These are phyloP conservation scores for Tragelaphus buxtoni DNA, from an alignment of 2,113 vertebrate genomes.

Conservation along the genomic window DNA sequence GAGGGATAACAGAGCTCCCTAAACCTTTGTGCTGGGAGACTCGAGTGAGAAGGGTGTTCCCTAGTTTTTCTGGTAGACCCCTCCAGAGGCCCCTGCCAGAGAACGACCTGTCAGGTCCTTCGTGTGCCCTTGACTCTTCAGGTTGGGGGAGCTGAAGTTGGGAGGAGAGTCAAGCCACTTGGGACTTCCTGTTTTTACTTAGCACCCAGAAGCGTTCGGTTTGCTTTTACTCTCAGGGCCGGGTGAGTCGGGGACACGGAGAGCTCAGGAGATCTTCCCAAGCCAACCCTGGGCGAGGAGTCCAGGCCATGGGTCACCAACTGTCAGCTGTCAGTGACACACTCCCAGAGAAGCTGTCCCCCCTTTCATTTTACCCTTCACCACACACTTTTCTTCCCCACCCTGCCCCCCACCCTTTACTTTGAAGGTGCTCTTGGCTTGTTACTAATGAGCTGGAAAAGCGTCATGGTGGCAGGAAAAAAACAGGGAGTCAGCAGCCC, in stretches of 20 bases:
- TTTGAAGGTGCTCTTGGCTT: background rate
- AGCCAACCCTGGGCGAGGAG: too few relatives aligned
- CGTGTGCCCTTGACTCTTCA: background rate
- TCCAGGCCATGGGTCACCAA: too few relatives aligned
- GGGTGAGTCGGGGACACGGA: too few relatives aligned
- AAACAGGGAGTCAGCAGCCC: background rate
- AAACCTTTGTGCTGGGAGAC: background rate
- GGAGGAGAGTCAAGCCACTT: constrained; percentile 46
- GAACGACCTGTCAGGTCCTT: background rate
- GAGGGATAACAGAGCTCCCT: background rate
- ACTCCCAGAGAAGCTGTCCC: background rate
- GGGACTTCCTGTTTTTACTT: constrained; percentile 69
- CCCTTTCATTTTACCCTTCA: background rate
- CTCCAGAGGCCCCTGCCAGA: background rate
- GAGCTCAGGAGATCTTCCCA: too few relatives aligned
- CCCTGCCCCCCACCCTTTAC: too few relatives aligned
- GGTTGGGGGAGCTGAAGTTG: background rate
- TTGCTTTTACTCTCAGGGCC: constrained; percentile 32
- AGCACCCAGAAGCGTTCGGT: background rate
- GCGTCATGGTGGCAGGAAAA: background rate
- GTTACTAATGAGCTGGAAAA: background rate
- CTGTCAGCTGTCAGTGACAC: background rate
- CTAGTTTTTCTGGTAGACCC: background rate
- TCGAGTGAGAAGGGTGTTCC: background rate
- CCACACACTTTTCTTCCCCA: background rate